Conservation (phyloP, 2,113 vertebrate genomes). For the Pipra filicauda region DNA sequence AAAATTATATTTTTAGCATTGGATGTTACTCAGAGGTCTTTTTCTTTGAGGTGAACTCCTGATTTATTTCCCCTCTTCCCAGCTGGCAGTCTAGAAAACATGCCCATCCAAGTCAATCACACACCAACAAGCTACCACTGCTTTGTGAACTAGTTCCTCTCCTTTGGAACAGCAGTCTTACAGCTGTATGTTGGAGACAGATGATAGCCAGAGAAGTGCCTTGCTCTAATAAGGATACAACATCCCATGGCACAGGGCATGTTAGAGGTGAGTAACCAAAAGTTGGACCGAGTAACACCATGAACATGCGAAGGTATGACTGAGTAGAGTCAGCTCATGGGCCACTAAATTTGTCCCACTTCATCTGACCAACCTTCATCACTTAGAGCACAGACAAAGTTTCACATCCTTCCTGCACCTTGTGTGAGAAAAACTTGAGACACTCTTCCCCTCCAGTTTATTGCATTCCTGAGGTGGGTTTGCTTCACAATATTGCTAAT, state of each 20-base stretch:
- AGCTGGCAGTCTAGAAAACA: background rate
- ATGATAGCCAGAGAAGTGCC: background rate
- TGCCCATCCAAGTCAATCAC: background rate
- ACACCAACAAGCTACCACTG: background rate
- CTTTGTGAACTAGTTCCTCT: background rate
- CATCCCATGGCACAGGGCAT: background rate
- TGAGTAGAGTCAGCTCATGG: background rate
- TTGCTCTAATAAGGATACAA: background rate
- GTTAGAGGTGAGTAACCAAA: background rate
- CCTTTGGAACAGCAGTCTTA: background rate
- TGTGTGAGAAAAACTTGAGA: background rate
- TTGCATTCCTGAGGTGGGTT: background rate
- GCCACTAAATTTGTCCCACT: background rate
- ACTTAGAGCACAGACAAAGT: rapidly evolving
- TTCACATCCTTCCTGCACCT: background rate
- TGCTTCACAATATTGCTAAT: background rate
- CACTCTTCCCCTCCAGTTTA: background rate
- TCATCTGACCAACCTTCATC: background rate
- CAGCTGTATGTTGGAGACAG: background rate
- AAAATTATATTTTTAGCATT: background rate
- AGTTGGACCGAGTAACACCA: background rate
- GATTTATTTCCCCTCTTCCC: background rate
- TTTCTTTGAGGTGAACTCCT: background rate
- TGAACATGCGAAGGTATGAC: background rate
- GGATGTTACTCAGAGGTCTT: background rate